Evolutionary conservation across 2,797 vertebrate genomes (phyloP).

Genomic region (Microhierax caerulescens): DNA sequence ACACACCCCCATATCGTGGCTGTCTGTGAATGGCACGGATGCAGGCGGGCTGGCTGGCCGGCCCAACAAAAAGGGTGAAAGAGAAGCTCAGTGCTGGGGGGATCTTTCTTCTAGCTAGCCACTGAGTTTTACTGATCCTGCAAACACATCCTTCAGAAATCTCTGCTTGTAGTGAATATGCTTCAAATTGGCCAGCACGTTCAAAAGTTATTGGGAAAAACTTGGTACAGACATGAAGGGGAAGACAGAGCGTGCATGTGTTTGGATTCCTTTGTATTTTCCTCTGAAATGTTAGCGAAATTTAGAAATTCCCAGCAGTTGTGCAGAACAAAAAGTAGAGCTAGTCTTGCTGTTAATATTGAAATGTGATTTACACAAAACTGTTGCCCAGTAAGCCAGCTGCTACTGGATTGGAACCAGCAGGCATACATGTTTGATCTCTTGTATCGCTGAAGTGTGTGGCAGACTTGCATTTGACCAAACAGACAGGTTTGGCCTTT

Average conservation of each 20-base stretch:
- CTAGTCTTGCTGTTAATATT: neutral
- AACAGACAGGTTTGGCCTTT: neutral
- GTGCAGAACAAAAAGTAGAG: neutral
- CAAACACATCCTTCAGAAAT: neutral
- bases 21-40: neutral
- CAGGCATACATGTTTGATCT: neutral
- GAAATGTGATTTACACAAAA: neutral
- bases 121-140: neutral
- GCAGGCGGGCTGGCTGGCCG: neutral
- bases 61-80: neutral
- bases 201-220: neutral
- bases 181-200: neutral
- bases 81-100: neutral
- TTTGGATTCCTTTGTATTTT: neutral
- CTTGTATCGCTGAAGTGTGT: neutral
- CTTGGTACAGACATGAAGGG: neutral
- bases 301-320: neutral
- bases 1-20: neutral
- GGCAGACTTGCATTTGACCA: neutral
- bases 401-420: neutral
- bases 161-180: neutral
- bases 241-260: neutral
- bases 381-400: neutral
- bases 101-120: neutral
- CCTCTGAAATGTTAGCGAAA: neutral